Evolutionary conservation across 2,888 invertebrate genomes (phyloP).

Genomic region (Lithophane ornitopus): DNA sequence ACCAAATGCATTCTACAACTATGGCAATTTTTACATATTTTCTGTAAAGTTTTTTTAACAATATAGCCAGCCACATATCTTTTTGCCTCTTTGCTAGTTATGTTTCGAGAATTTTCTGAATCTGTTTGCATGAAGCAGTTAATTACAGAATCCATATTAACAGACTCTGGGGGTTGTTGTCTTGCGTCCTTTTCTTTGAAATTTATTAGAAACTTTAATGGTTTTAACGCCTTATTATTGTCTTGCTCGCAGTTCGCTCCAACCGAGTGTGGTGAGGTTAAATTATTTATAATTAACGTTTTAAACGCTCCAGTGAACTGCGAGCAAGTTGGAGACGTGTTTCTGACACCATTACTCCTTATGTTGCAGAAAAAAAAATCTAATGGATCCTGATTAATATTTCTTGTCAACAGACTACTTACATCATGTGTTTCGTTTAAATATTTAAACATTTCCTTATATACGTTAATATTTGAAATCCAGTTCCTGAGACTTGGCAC

Average conservation of each 20-base stretch:
- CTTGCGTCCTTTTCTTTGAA: neutral
- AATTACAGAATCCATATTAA: slow-evolving; percentile 1
- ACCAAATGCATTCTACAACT: neutral
- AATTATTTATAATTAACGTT: slow-evolving; percentile 3
- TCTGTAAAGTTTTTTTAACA: neutral
- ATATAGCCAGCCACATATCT: too few relatives aligned
- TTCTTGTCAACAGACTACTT: slow-evolving; percentile 26
- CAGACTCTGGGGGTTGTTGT: neutral
- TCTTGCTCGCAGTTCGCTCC: slow-evolving; percentile 5
- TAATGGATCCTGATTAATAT: slow-evolving; percentile 36
- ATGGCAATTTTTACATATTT: neutral
- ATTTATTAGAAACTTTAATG: neutral
- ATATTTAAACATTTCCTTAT: neutral
- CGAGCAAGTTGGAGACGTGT: neutral
- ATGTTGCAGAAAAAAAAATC: slow-evolving; percentile 11
- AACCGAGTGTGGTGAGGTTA: slow-evolving; percentile 1
- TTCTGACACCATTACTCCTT: slow-evolving; percentile 6
- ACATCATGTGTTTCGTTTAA: slow-evolving; percentile 3
- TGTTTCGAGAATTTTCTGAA: too few relatives aligned
- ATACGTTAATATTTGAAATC: slow-evolving; percentile 20
- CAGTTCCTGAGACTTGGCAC: slow-evolving; percentile 16
- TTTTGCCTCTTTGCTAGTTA: too few relatives aligned
- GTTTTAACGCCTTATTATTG: neutral
- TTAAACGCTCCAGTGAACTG: slow-evolving; percentile 1
- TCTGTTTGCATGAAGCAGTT: neutral